Conservation (phyloP, 2,888 invertebrate genomes). For the Zhengitettix transpicula region DNA sequence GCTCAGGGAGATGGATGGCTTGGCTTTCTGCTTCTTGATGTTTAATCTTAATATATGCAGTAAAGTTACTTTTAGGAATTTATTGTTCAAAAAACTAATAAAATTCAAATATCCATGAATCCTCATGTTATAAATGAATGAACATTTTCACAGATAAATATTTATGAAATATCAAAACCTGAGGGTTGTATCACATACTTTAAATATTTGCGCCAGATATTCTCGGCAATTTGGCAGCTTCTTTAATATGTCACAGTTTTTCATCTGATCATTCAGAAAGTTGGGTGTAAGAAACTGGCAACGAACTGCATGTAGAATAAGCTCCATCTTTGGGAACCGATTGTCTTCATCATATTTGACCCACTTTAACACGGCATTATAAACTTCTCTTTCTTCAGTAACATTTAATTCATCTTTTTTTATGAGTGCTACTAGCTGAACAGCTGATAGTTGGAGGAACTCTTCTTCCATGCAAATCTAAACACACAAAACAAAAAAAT, state of each 20-base stretch:
- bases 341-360: constrained; percentile 73
- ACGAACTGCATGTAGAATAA: constrained; percentile 72
- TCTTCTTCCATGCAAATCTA: constrained; percentile 85
- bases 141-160: too few relatives aligned
- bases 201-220: constrained; percentile 77
- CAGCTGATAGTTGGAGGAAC: constrained; percentile 64
- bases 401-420: constrained; percentile 83
- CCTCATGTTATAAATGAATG: too few relatives aligned
- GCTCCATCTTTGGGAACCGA: constrained; percentile 70
- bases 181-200: constrained; percentile 27
- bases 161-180: too few relatives aligned
- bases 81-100: too few relatives aligned
- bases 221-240: constrained; percentile 79
- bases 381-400: constrained; percentile 80
- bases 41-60: too few relatives aligned
- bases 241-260: constrained; percentile 70
- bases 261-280: constrained; percentile 82
- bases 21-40: too few relatives aligned
- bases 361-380: constrained; percentile 84
- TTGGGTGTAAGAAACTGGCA: constrained; percentile 84
- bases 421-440: constrained; percentile 67
- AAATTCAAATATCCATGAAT: too few relatives aligned
- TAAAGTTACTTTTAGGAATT: too few relatives aligned
- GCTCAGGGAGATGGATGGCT: too few relatives aligned
- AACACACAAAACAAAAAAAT: constrained; percentile 1